Evolutionary conservation across 2,888 invertebrate species (phyloP), one percentile per base, ranked within the genome.

Genomic region (Sarcophaga rosellei): DNA sequence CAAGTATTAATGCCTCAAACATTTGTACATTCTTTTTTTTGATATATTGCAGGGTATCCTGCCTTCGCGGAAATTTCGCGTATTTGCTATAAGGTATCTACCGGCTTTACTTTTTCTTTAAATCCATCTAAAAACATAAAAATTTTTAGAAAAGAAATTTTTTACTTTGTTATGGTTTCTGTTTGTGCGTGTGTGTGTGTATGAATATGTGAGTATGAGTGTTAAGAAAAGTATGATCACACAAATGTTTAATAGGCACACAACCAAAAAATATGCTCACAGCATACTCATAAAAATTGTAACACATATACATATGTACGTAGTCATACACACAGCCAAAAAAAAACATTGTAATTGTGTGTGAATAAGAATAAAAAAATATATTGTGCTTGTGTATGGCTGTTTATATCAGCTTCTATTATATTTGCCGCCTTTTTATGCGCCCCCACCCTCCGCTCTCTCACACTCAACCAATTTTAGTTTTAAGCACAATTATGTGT

Each of bases 391-490:
- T 53, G 15, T 15, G 17, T 17, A 15, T 53, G 17, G 15, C 10
- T 53, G 53, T 53, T 53, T 17, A 53, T 53, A 53, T 53, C 53
- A 53, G 4, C 17, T 53, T 15, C 17, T 53, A 8, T 75, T 57
- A 70, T 45, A 69, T 68, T 75, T 81, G 23, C 69, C 81, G 69
- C 70, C 35, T 75, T 69, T 70, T 70, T 75, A 62, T 62, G 25
- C 45, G 23, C 20, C n/a, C 12, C 21, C 44, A 25, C n/a, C 8
- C 12, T 17, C 45, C 10, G 10, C 8, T 45, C n/a, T 66, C 17
- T 44, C 10, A 3, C 23, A 8, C 35, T 35, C 35, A 61, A 57
- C 47, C 25, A 35, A 57, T 21, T 73, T 69, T 21, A 62, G 62
- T 59, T 70, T 35, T 63, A 47, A 63, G 69, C 53, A 44, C 47